Base-by-base conservation (phyloP, 2,113 vertebrate genomes). In the Gymnogyps californianus region DNA sequence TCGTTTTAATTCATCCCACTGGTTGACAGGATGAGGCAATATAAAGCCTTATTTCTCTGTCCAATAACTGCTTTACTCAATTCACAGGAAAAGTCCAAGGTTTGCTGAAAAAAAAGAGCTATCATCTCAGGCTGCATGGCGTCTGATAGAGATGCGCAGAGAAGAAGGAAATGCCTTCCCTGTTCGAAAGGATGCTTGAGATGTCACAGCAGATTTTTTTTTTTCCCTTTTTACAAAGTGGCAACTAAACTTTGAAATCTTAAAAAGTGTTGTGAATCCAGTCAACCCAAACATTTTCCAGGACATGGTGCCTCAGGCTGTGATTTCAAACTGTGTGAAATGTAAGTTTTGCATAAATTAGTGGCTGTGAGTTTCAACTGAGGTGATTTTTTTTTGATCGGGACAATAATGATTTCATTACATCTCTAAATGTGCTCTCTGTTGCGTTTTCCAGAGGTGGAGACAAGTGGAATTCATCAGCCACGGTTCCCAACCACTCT, bases 111-210 rank as follows among this genome's bases (percentile, higher is more conserved):
- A 49, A 34, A 3, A 15, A 17, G 6, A 22, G 6, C 31, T 22
- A 13, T 32, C 24, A 22, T 38, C 32, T 49, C 0, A 1, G 31
- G 31, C 36, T 69, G 46, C 2, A 0, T 16, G 38, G 17, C 28
- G 17, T 7, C 21, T 51, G 29, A 22, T 3, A 28, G 64, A 47
- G 66, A 25, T 24, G 16, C 8, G 4, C 55, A 59, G 42, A 31
- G n/a, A 57, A 57, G 19, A 55, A 31, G 36, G 28, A 66, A 62
- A 42, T 24, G 2, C 17, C 19, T 80, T 62, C 19, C 17, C 26
- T 3, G 0, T 52, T 65, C 9, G 2, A 28, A 70, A 81, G 3
- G 13, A 28, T 62, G 59, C 36, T 84, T 38, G n/a, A 89, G 70
- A 62, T 75, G 22, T 57, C 64, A 26, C 22, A 49, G 58, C 9